phyloP scores from a whole-genome alignment of 2,888 invertebrate genomes.

The Lasioglossum malachurum region DNA sequence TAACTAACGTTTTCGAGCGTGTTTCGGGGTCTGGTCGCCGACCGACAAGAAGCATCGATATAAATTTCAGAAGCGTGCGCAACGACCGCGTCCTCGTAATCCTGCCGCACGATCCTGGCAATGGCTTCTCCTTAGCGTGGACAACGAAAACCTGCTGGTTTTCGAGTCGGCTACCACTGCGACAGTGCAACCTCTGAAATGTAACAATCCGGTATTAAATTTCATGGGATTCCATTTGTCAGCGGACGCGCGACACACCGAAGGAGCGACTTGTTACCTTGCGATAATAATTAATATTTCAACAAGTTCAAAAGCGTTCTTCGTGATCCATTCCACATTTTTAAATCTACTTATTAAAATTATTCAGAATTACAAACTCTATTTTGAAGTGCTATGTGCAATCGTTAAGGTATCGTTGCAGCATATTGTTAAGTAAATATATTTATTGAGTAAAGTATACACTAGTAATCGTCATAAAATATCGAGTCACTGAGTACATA shows the following conservation, averaged over 20 bases:
- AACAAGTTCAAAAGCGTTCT: neutral
- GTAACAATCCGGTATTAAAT: constrained; percentile 76
- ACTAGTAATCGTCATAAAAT: too few relatives aligned
- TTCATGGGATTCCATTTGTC: constrained; percentile 77
- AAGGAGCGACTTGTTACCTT: constrained; percentile 38
- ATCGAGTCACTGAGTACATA: neutral
- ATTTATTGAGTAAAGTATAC: too few relatives aligned
- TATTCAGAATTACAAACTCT: neutral
- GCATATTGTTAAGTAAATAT: too few relatives aligned
- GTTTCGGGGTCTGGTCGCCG: constrained; percentile 26
- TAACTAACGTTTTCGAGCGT: constrained; percentile 44
- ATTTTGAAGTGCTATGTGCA: too few relatives aligned
- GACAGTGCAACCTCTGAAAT: constrained; percentile 72
- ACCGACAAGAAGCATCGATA: constrained; percentile 69
- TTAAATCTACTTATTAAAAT: neutral
- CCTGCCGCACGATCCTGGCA: constrained; percentile 78
- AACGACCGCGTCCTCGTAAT: constrained; percentile 78
- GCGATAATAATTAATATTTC: neutral
- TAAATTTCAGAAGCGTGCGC: constrained; percentile 75
- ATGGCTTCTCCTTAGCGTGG: constrained; percentile 78
- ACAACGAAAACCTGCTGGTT: constrained; percentile 63
- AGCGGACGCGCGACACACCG: constrained; percentile 57
- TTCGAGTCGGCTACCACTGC: constrained; percentile 56
- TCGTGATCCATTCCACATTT: neutral
- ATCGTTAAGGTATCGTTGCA: too few relatives aligned